Evolutionary conservation across 1,140 invertebrate species (phyloP), one percentile per base, ranked within the genome.

Genomic region (Pseudomyrmex pallidus): DNA sequence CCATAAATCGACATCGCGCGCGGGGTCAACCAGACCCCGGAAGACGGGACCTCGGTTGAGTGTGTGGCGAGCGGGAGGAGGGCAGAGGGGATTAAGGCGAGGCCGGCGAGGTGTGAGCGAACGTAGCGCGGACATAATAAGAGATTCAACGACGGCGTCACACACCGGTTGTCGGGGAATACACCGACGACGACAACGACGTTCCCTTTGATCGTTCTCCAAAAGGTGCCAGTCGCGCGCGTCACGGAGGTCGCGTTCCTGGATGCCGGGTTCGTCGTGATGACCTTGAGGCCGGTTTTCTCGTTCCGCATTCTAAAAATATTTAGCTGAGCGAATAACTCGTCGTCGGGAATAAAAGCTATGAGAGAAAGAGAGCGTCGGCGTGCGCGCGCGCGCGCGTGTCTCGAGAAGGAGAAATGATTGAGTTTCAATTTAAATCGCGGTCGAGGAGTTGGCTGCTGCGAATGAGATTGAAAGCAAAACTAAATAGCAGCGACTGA

Each of bases 291-390:
- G 70, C 62, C 57, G 48, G 85, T 87, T 90, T 90, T 86, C 87
- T 84, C 82, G 76, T 90, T 90, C 89, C 89, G 88, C 88, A 83
- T 90, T 90, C 88, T 89, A 87, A 87, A 90, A 87, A 89, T 87
- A 82, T 87, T 87, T 87, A 68, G 56, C 70, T 46, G 22, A 12
- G 22, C 22, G 12, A 46, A 70, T 78, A 78, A n/a, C 61, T 44
- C 22, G 15, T 12, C 44, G 35, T 35, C 35, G 25, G 63, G 63
- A 78, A 35, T 59, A 35, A 35, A 35, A 35, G 5, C 35, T 1
- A 5, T 0, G 35, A 35, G 35, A 35, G 35, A 35, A 5, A 35
- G 35, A 35, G 35, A 74, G 25, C 2, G 25, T 25, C 25, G 25
- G 44, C 7, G 7, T 20, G 20, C 54, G 12, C 46, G 7, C 44